Percentiles rank a stretch among this genome's conserved stretches.
Evolutionary conservation across 2,888 invertebrate genomes (phyloP).

Genomic region (Conomelus anceps): DNA sequence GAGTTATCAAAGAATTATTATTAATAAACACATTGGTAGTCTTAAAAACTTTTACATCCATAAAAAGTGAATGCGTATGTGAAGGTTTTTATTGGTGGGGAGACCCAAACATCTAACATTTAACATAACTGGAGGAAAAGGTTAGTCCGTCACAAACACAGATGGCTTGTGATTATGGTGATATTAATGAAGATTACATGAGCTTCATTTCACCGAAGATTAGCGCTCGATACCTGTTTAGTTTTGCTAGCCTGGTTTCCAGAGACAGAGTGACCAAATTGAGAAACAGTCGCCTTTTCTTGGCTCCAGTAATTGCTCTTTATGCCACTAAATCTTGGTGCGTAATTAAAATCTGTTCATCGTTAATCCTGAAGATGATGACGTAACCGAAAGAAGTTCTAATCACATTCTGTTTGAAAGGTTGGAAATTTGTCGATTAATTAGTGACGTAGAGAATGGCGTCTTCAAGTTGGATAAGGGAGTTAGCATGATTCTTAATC

Average conservation of each 20-base stretch:
- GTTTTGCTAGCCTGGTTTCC: background rate
- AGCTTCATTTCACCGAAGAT: background rate
- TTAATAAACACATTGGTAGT: too few relatives aligned
- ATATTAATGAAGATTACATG: background rate
- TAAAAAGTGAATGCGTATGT: too few relatives aligned
- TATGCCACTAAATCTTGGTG: background rate
- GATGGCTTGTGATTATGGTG: background rate
- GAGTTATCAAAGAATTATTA: too few relatives aligned
- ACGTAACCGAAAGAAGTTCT: background rate
- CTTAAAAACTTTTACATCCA: too few relatives aligned
- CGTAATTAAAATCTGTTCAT: background rate
- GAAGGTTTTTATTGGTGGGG: too few relatives aligned
- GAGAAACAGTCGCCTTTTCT: background rate
- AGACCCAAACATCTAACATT: too few relatives aligned
- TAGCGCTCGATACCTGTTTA: background rate
- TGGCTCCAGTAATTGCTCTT: background rate
- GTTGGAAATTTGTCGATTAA: background rate
- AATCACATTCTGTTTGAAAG: background rate
- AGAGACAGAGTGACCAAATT: background rate
- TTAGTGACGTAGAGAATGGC: background rate
- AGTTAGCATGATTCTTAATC: background rate
- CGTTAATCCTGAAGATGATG: background rate
- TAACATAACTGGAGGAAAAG: too few relatives aligned
- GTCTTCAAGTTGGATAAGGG: background rate
- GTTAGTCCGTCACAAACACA: too few relatives aligned